A percentile compares a stretch with the other conserved stretches of the same genome.
Evolutionary conservation across 2,888 invertebrate genomes (phyloP).

Genomic region (Meiosimyza decipiens): DNA sequence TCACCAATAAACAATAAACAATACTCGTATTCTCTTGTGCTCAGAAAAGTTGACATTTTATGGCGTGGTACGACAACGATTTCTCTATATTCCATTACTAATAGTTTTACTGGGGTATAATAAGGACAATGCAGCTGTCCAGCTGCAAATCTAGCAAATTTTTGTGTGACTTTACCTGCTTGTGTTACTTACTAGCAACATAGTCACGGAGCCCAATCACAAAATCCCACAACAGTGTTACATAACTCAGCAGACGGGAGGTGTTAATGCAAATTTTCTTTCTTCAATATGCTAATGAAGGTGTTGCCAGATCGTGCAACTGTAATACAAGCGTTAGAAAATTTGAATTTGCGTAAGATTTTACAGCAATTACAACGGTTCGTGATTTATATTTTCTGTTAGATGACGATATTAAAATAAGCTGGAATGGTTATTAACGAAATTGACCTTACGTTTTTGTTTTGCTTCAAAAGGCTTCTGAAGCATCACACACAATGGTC

Average conservation of each 20-base stretch:
- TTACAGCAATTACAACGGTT: constrained; percentile 1
- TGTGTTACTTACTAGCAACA: constrained; percentile 16
- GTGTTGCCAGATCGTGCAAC: constrained; percentile 43
- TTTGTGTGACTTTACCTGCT: background rate
- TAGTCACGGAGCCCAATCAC: constrained; percentile 39
- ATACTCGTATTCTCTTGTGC: no score
- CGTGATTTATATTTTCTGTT: constrained; percentile 20
- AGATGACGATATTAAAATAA: background rate
- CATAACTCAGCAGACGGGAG: constrained; percentile 56
- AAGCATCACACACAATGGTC: no score
- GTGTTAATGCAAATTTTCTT: constrained; percentile 60
- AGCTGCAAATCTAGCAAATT: background rate
- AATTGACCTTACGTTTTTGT: no score
- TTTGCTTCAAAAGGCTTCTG: no score
- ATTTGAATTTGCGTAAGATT: constrained; percentile 1
- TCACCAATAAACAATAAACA: no score
- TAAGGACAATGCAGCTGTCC: constrained; percentile 52
- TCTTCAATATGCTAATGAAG: constrained; percentile 61
- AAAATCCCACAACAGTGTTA: constrained; percentile 49
- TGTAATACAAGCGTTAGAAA: constrained; percentile 16
- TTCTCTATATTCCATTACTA: background rate
- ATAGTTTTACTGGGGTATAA: constrained; percentile 41
- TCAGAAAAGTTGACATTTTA: no score
- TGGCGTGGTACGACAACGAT: background rate
- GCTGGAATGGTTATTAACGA: no score